A percentile compares a stretch with the other conserved stretches of the same genome.
phyloP scores from a whole-genome alignment of 2,113 vertebrate species.

The Sterrhoptilus dennistouni region DNA sequence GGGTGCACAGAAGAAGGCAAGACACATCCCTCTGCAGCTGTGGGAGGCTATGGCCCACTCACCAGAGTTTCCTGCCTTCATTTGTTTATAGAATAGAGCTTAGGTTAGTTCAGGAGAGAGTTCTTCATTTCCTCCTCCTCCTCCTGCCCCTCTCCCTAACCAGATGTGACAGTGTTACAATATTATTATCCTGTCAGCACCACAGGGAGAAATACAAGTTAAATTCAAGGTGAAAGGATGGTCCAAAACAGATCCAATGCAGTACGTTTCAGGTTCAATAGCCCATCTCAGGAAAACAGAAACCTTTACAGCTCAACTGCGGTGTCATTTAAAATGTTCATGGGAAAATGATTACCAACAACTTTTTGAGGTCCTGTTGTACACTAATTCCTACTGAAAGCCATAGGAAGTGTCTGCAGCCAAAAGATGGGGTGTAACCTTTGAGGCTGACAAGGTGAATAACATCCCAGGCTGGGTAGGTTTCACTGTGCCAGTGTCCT shows the following conservation, averaged over 20 bases:
- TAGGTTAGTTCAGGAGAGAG: conserved; percentile 29
- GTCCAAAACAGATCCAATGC: conserved; percentile 12
- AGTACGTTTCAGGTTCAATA: conserved; percentile 5
- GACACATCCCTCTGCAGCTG: neutral
- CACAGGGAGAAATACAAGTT: conserved; percentile 18
- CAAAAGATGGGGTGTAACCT: neutral
- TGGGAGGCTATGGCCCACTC: neutral
- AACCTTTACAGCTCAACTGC: neutral
- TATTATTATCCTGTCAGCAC: conserved; percentile 42
- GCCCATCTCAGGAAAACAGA: neutral
- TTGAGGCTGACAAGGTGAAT: neutral
- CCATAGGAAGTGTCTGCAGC: neutral
- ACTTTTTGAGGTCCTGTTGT: neutral
- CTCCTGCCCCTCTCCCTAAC: conserved; percentile 3
- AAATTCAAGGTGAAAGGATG: conserved; percentile 21
- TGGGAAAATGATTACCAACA: neutral
- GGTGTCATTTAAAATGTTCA: neutral
- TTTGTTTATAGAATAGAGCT: conserved; percentile 31
- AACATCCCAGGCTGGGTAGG: neutral
- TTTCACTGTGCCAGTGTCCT: neutral
- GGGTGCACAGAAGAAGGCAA: neutral
- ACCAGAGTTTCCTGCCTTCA: neutral
- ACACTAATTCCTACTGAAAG: neutral
- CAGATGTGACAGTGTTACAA: conserved; percentile 56
- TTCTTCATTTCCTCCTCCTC: conserved; percentile 14